These are phyloP conservation scores for Lophotriccus pileatus DNA, from an alignment of 2,797 vertebrate genomes.

Conservation along the genomic window DNA sequence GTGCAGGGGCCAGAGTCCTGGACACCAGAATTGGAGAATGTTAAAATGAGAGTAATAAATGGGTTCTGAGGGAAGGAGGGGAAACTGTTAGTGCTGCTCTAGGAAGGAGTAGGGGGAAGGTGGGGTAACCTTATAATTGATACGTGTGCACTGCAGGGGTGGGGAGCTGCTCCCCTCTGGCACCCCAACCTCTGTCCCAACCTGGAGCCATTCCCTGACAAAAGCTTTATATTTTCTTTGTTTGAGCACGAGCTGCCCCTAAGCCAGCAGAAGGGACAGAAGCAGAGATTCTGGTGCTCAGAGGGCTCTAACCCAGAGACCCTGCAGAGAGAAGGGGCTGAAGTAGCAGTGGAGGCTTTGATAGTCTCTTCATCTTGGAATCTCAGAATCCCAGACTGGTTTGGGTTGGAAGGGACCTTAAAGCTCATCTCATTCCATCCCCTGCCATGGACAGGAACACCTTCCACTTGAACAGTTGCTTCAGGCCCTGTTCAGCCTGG, in stretches of 20 bases:
- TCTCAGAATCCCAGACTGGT: not conserved
- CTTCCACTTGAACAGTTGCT: rapidly evolving
- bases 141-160: not conserved
- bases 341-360: not conserved
- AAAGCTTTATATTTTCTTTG: not conserved
- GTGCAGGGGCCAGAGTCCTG: not conserved
- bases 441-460: not conserved
- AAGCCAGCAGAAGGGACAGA: not conserved
- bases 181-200: not conserved
- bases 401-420: not conserved
- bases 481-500: rapidly evolving
- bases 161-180: not conserved
- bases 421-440: rapidly evolving
- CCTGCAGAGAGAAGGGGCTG: not conserved
- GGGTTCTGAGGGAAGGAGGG: not conserved
- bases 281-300: not conserved
- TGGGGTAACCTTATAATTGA: rapidly evolving
- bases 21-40: rapidly evolving
- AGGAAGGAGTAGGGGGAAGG: not conserved
- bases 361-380: not conserved
- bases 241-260: not conserved
- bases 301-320: not conserved
- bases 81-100: rapidly evolving
- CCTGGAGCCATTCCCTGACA: not conserved
- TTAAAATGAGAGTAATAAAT: not conserved